Evolutionary conservation across 2,888 invertebrate genomes (phyloP), one percentile per base, ranked within the genome.

Genomic region (Rhodophaea formosa): DNA sequence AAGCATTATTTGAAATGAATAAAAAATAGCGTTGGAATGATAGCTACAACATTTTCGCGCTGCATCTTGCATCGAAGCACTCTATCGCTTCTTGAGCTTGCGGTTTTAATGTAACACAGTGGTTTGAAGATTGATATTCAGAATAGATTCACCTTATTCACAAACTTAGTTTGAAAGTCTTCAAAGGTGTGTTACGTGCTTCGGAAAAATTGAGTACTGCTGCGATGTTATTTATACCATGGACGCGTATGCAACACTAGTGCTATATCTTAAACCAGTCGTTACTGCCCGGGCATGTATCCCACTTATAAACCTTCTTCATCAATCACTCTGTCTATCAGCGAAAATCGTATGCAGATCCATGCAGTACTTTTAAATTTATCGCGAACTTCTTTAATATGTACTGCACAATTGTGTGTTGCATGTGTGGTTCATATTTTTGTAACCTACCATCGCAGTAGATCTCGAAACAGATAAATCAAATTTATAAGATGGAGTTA

Each of bases 121-220:
- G 64, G 1, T 65, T 66, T 62, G 65, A 61, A 63, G 59, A 51
- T 35, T 29, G 46, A 43, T n/a, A 35, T 7, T 30, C 8, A 16
- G 17, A 45, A 46, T 35, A 12, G 23, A 46, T 55, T 35, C 49
- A 23, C 15, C 30, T 53, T 23, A n/a, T 17, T 29, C 23, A 14
- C 30, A 32, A 35, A 44, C 47, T 56, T 10, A 12, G 52, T 54
- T 7, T 6, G 8, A 3, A 23, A 16, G 56, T 47, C 64, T 66
- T 71, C 55, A 66, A 69, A 64, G 62, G 60, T 64, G 61, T 65
- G 68, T 72, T 68, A 66, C 65, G 23, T 45, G 71, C 71, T 72
- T 74, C 35, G 14, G 8, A 30, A 15, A n/a, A 39, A 7, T 29
- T 15, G 56, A 32, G 39, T 23, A 23, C 42, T 43, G 10, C 56